Evolutionary conservation across 2,797 vertebrate species (phyloP).

Genomic region (Paguma larvata): DNA sequence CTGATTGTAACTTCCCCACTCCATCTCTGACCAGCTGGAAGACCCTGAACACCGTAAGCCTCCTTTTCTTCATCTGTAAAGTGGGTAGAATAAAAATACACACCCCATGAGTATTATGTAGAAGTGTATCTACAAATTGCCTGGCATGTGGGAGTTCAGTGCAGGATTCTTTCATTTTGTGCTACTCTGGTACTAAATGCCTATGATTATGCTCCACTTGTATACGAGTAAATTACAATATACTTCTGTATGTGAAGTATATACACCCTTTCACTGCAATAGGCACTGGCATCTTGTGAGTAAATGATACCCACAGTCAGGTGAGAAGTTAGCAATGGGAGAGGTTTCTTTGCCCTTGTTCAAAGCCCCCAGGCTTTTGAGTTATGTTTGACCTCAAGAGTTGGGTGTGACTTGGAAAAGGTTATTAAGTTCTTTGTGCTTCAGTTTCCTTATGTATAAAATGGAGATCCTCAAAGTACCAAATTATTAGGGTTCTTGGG

Average conservation of each 20-base stretch:
- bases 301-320: background rate
- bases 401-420: background rate
- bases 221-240: background rate
- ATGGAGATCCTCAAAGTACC: background rate
- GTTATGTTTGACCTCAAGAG: background rate
- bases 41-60: background rate
- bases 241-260: background rate
- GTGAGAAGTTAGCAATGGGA: background rate
- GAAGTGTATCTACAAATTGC: background rate
- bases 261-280: background rate
- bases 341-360: background rate
- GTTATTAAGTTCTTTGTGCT: background rate
- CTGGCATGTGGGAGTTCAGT: rapidly evolving
- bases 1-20: rapidly evolving
- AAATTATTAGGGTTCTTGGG: background rate
- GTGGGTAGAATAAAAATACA: background rate
- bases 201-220: rapidly evolving
- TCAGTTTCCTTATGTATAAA: background rate
- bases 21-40: background rate
- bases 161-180: background rate
- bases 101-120: background rate
- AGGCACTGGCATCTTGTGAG: background rate
- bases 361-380: background rate
- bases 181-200: background rate
- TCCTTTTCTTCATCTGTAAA: background rate